Percentiles rank a stretch among this genome's conserved stretches.
phyloP scores from a whole-genome alignment of 2,888 invertebrate genomes.

The Lacanobia wlatinum region DNA sequence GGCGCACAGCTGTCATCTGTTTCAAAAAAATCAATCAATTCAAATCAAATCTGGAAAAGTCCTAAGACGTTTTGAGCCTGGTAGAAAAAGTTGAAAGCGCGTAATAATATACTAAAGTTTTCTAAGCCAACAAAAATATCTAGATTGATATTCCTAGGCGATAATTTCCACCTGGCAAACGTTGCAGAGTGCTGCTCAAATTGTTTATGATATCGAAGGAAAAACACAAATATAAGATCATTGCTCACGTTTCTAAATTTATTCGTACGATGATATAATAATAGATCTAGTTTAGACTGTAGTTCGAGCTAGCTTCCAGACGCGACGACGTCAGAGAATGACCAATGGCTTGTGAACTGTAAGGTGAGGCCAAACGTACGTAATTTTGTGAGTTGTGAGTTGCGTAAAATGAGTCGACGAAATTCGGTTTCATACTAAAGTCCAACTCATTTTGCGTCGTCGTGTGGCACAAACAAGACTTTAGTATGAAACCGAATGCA shows the following conservation, averaged over 20 bases:
- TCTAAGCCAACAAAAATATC: not conserved
- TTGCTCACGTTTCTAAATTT: slow-evolving; percentile 43
- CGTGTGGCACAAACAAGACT: no score
- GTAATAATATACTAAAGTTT: not conserved
- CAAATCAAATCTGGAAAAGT: no score
- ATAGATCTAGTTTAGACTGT: slow-evolving; percentile 31
- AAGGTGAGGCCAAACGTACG: no score
- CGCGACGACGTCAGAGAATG: not conserved
- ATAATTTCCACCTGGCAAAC: slow-evolving; percentile 26
- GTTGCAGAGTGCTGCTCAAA: slow-evolving; percentile 8
- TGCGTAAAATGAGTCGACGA: no score
- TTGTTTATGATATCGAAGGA: slow-evolving; percentile 39
- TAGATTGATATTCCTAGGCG: not conserved
- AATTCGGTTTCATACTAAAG: no score
- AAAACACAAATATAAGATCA: slow-evolving; percentile 31
- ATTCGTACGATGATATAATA: slow-evolving; percentile 33
- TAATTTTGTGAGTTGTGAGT: no score
- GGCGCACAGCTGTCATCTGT: no score
- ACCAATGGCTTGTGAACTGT: not conserved
- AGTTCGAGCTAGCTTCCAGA: slow-evolving; percentile 28
- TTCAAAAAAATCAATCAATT: no score
- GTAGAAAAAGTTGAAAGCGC: not conserved
- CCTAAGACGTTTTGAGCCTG: no score
- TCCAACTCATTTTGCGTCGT: no score
- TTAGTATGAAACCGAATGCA: no score